Evolutionary conservation across 1,140 invertebrate species (phyloP), one percentile per base, ranked within the genome.

Genomic region (Aphelenchoides fujianensis): DNA sequence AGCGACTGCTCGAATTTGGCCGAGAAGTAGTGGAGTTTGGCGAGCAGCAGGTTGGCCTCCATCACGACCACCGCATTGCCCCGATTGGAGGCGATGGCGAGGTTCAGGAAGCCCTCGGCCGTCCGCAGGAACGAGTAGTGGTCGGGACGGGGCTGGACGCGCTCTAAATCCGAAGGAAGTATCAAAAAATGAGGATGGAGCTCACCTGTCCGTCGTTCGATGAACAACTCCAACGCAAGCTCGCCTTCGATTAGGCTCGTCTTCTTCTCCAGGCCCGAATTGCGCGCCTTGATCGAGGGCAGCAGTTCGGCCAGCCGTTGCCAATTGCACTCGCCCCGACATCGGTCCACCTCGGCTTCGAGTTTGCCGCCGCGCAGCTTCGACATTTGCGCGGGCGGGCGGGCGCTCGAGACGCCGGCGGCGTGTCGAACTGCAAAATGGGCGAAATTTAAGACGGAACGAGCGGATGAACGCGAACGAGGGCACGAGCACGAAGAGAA

Each of bases 291-390:
- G 31, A 74, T 77, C n/a, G 41, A 23, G n/a, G 73, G 76, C 41
- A 78, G 35, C 16, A 77, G 35, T 5, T 74, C 71, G 9, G 16
- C 48, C 9, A 74, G 37, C 57, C 74, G 70, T 3, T 30, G 27
- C 73, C 73, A 74, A 63, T 74, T 74, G 75, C 73, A 74, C 48
- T 74, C 73, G 12, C 74, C 74, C 5, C 73, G 68, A 53, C 74
- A 77, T 63, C 77, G 75, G 34, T 77, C 74, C 1, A 74, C 30
- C 53, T 74, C 73, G 5, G 74, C 68, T 34, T 77, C 73, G 3
- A 77, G 41, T 37, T 55, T 31, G 31, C 74, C 66, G n/a, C 73
- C 73, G 28, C 66, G 57, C 27, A 77, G 41, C 53, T 74, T 74
- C 2, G 70, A 55, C 7, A 32, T 69, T 32, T 0, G 68, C 16